Conservation (phyloP, 2,888 invertebrate genomes). For the Lordiphosa fenestrarum region DNA sequence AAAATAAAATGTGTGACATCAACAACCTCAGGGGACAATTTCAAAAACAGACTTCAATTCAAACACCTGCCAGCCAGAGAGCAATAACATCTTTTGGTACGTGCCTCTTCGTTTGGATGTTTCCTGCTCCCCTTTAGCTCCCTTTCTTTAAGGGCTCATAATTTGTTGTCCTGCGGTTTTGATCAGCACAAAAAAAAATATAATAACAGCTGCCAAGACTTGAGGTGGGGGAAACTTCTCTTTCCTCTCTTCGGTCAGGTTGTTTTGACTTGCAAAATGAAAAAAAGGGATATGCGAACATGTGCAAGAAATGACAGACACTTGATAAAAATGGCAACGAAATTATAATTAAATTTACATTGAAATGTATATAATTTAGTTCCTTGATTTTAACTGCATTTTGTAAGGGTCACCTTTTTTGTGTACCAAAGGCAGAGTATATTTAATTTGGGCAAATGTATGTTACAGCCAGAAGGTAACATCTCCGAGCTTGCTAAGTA, state of each 20-base stretch:
- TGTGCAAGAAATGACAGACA: conserved; percentile 48
- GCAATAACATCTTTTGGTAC: conserved; percentile 8
- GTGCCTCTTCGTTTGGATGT: conserved; percentile 1
- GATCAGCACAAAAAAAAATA: conserved; percentile 1
- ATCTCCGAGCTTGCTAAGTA: no score
- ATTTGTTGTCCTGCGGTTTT: conserved; percentile 41
- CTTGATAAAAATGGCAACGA: conserved; percentile 17
- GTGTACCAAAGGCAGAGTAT: no score
- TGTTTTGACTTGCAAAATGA: conserved; percentile 24
- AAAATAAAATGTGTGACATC: conserved; percentile 30
- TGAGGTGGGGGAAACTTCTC: no score
- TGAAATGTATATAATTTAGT: background rate
- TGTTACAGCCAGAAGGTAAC: no score
- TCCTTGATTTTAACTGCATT: background rate
- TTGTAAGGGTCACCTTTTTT: background rate
- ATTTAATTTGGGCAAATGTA: no score
- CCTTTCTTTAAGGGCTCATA: conserved; percentile 28
- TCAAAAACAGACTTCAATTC: conserved; percentile 50
- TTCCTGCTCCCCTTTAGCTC: conserved; percentile 26
- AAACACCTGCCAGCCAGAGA: conserved; percentile 51
- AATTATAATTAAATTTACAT: conserved; percentile 31
- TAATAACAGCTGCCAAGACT: conserved; percentile 37
- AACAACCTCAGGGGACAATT: conserved; percentile 40
- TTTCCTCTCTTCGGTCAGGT: background rate
- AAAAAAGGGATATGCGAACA: conserved; percentile 40